These are phyloP conservation scores for Yponomeuta plumbellus DNA, from an alignment of 2,888 invertebrate species.

Conservation along the genomic window DNA sequence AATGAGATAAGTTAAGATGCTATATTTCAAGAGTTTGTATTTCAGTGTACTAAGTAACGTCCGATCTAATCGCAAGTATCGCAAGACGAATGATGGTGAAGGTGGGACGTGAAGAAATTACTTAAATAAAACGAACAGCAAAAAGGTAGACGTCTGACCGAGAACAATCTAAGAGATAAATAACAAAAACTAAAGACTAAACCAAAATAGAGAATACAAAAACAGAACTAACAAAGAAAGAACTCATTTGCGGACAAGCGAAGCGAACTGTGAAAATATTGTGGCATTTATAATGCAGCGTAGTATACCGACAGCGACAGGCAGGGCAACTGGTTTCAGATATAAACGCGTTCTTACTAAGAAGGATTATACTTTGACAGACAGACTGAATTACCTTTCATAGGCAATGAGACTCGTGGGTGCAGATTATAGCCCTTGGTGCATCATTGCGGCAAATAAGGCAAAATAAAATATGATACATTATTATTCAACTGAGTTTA, in stretches of 20 bases:
- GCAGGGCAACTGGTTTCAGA: slow-evolving; percentile 9
- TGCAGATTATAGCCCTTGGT: background rate
- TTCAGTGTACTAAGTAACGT: background rate
- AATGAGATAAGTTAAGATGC: background rate
- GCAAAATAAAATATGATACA: background rate
- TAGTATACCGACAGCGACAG: slow-evolving; percentile 19
- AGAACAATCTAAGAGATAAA: slow-evolving; percentile 1
- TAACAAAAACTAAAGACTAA: slow-evolving; percentile 7
- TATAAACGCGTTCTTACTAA: slow-evolving; percentile 11
- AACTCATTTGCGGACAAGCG: slow-evolving; percentile 29
- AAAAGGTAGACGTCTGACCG: background rate
- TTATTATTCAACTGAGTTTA: background rate
- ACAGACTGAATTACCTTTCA: slow-evolving; percentile 12
- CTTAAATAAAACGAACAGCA: background rate
- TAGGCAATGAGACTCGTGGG: background rate
- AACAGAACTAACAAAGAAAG: slow-evolving; percentile 20
- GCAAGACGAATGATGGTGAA: background rate
- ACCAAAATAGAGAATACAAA: slow-evolving; percentile 26
- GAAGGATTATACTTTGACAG: slow-evolving; percentile 11
- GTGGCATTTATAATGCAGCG: slow-evolving; percentile 40
- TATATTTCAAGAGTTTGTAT: background rate
- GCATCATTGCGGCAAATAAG: background rate
- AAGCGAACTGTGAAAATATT: slow-evolving; percentile 47
- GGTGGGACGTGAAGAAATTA: background rate
- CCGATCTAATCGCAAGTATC: background rate